Evolutionary conservation across 2,797 vertebrate genomes (phyloP).

Genomic region (Macroramphosus scolopax): DNA sequence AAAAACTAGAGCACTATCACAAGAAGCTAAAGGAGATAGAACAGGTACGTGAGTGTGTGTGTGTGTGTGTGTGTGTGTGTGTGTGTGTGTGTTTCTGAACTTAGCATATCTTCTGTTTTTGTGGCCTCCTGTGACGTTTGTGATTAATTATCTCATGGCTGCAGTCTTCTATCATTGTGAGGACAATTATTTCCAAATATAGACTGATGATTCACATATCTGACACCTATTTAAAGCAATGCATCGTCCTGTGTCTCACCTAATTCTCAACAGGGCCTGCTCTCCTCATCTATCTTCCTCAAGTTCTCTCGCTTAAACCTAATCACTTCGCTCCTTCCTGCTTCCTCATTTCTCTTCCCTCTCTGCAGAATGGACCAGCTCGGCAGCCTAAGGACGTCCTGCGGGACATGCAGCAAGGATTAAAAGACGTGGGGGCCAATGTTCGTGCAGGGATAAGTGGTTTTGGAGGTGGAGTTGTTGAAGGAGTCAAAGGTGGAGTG

Average conservation of each 20-base stretch:
- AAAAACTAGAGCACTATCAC: conserved; percentile 96
- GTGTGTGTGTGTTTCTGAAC: too few species aligned
- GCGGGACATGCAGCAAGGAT: conserved; percentile 97
- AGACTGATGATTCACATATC: conserved; percentile 24
- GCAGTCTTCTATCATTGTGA: conserved; percentile 15
- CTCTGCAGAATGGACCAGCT: conserved; percentile 86
- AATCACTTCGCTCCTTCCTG: conserved; percentile 40
- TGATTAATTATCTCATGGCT: conserved; percentile 14
- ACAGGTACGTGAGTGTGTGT: conserved; percentile 81
- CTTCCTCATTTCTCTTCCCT: conserved; percentile 45
- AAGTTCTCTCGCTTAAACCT: conserved; percentile 37
- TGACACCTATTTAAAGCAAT: conserved; percentile 34
- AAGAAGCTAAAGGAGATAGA: conserved; percentile 96
- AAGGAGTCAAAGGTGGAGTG: conserved; percentile 93
- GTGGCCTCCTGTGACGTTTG: too few species aligned
- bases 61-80: too few species aligned
- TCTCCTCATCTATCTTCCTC: conserved; percentile 37
- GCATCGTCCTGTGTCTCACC: conserved; percentile 40
- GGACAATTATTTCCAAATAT: conserved; percentile 38
- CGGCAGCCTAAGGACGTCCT: conserved; percentile 96
- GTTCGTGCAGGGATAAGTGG: conserved; percentile 95
- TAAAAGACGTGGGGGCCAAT: conserved; percentile 95
- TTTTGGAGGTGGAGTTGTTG: conserved; percentile 94
- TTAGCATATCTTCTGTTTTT: too few species aligned
- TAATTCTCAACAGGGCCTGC: conserved; percentile 33